These are phyloP conservation scores for Ceratina calcarata DNA, from an alignment of 1,140 invertebrate genomes.

Conservation along the genomic window DNA sequence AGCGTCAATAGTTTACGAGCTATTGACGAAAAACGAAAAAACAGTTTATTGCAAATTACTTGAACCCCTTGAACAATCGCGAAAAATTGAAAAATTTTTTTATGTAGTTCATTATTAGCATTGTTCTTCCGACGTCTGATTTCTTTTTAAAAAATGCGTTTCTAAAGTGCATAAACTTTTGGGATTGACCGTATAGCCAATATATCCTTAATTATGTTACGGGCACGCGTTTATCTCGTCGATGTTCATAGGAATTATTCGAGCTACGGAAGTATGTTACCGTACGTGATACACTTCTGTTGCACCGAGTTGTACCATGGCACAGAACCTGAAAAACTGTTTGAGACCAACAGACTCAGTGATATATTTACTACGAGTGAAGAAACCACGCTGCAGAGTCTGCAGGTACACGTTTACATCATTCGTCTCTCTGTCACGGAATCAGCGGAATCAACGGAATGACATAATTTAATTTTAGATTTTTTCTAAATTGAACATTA, in stretches of 20 bases:
- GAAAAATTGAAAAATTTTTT: too few species aligned
- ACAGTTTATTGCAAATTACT: too few species aligned
- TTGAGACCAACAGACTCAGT: conserved; percentile 14
- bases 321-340: conserved; percentile 24
- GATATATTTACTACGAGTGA: not conserved
- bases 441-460: not conserved
- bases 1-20: too few species aligned
- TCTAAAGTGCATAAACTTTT: too few species aligned
- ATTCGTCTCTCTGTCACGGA: not conserved
- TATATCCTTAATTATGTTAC: conserved; percentile 1
- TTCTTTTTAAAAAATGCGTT: too few species aligned
- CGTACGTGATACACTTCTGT: conserved; percentile 50
- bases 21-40: too few species aligned
- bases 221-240: not conserved
- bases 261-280: conserved; percentile 50
- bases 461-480: not conserved
- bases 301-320: conserved; percentile 34
- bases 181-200: too few species aligned
- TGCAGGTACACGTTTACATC: conserved; percentile 35
- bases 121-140: too few species aligned
- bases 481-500: too few species aligned
- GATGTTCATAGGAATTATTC: conserved; percentile 36
- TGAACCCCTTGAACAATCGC: too few species aligned
- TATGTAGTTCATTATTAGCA: too few species aligned
- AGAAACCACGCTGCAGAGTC: conserved; percentile 35